Evolutionary conservation across 2,113 vertebrate species (phyloP).

Genomic region (Ceratotherium simum): DNA sequence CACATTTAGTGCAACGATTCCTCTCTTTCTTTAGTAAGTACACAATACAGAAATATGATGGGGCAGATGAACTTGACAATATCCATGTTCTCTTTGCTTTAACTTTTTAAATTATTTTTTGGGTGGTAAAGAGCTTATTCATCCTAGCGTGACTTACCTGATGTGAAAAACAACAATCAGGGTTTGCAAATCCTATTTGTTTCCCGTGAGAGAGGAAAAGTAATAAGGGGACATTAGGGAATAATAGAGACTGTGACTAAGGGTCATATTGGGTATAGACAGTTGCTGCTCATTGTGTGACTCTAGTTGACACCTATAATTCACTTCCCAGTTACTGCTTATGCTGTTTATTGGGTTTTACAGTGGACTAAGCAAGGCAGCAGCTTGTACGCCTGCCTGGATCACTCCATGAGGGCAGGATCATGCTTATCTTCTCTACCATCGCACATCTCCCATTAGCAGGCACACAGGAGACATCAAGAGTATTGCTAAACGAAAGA

Average conservation of each 20-base stretch:
- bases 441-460: neutral
- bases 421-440: neutral
- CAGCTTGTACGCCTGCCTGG: neutral
- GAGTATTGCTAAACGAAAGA: neutral
- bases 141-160: neutral
- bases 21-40: neutral
- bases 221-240: neutral
- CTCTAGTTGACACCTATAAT: neutral
- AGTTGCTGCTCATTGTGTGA: neutral
- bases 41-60: neutral
- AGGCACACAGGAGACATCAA: neutral
- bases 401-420: neutral
- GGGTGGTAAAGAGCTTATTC: neutral
- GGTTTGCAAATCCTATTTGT: conserved; percentile 16
- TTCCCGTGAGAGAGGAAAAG: neutral
- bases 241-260: neutral
- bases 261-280: neutral
- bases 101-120: neutral
- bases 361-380: neutral
- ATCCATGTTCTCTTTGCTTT: neutral
- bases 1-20: neutral
- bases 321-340: neutral
- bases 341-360: neutral
- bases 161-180: neutral
- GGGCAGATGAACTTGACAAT: neutral